These are phyloP conservation scores for Cosmia trapezina DNA, from an alignment of 2,888 invertebrate genomes.

Conservation along the genomic window DNA sequence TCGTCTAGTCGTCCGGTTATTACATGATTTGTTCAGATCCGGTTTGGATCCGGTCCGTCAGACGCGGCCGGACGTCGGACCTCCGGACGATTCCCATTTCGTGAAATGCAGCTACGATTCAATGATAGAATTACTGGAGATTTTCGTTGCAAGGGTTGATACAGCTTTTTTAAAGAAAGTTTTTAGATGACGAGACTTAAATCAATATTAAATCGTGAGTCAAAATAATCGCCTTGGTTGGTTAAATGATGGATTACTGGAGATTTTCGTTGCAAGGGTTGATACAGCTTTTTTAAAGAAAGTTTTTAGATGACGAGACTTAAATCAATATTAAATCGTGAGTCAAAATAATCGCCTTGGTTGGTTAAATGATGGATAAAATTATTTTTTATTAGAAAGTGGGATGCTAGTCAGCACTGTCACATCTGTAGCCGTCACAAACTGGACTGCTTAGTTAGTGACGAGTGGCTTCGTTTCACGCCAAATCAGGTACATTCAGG, in stretches of 20 bases:
- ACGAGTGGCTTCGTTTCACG: too few relatives aligned
- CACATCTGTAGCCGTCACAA: not conserved
- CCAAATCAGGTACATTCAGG: too few relatives aligned
- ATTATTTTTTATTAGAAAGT: not conserved
- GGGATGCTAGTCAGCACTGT: too few relatives aligned
- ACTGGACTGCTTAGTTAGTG: too few relatives aligned
- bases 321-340: not conserved
- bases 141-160: not conserved
- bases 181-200: slow-evolving; percentile 4
- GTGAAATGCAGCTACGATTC: slow-evolving; percentile 35
- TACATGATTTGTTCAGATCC: slow-evolving; percentile 57
- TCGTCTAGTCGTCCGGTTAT: slow-evolving; percentile 44
- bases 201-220: not conserved
- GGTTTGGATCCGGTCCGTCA: slow-evolving; percentile 43
- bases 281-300: too few relatives aligned
- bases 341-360: not conserved
- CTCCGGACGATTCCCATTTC: slow-evolving; percentile 47
- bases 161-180: not conserved
- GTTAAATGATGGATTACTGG: not conserved
- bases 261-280: too few relatives aligned
- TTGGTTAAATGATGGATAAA: not conserved
- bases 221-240: not conserved
- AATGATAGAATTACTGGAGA: slow-evolving; percentile 38
- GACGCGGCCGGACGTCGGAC: slow-evolving; percentile 38
- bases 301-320: slow-evolving; percentile 2